Conservation (phyloP, 2,797 vertebrate genomes). For the Gadopsis marmoratus region DNA sequence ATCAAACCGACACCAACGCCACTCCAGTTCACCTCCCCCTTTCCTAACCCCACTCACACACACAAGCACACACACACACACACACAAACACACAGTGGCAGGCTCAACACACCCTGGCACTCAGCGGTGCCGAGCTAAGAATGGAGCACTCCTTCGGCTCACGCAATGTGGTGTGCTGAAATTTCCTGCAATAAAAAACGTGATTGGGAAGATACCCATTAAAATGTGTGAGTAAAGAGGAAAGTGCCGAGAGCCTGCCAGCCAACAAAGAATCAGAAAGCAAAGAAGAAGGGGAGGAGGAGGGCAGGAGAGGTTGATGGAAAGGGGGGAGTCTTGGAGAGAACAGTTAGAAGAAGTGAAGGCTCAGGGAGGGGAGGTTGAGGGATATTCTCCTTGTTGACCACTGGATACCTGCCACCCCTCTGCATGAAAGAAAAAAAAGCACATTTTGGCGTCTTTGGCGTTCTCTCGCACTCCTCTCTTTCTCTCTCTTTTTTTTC, state of each 20-base stretch:
- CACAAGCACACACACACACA: conserved; percentile 35
- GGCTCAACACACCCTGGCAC: conserved; percentile 78
- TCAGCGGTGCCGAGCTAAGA: conserved; percentile 82
- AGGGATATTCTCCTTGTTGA: conserved; percentile 58
- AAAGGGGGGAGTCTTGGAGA: conserved; percentile 1
- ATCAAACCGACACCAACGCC: conserved; percentile 65
- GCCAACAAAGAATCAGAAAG: conserved; percentile 30
- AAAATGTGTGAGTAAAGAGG: conserved; percentile 76
- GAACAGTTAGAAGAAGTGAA: conserved; percentile 26
- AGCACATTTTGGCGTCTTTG: conserved; percentile 44
- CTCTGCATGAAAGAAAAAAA: conserved; percentile 17
- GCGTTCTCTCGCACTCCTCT: conserved; percentile 46
- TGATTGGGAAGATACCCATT: conserved; percentile 87
- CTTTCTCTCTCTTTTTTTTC: conserved; percentile 39
- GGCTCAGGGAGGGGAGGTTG: conserved; percentile 19
- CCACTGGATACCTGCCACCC: conserved; percentile 69
- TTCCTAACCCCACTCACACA: conserved; percentile 43
- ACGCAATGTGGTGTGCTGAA: conserved; percentile 88
- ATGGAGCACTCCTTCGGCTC: conserved; percentile 84
- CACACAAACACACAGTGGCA: conserved; percentile 71
- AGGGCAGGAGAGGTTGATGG: conserved; percentile 4
- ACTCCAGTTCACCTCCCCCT: conserved; percentile 56
- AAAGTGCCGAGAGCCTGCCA: conserved; percentile 55
- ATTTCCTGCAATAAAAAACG: conserved; percentile 88
- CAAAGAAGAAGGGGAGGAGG: not conserved